Base-by-base conservation (phyloP, 2,888 invertebrate species). In the Plagodis pulveraria region DNA sequence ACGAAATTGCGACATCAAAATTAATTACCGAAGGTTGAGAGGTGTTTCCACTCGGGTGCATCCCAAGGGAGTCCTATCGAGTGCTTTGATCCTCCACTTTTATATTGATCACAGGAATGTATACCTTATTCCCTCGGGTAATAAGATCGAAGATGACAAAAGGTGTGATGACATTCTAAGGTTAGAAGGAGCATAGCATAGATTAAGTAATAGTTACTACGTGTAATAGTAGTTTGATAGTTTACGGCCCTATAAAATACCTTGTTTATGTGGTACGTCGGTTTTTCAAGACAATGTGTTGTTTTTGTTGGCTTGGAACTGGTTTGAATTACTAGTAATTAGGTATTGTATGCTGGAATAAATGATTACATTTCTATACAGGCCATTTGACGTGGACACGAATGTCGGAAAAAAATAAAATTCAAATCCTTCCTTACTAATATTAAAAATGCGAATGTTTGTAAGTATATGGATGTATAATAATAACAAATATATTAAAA, bases 1-100 rank as follows among this genome's bases (percentile, higher is more conserved):
- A 51, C 50, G 41, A 55, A 62, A 53, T 51, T 48, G 58, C 50
- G 57, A 54, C 60, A 56, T 52, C 47, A 65, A 53, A 67, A 67
- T 71, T 69, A 68, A 74, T 76, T 72, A 71, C 69, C 56, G 59
- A 61, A 65, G 69, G 58, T 41, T 57, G 53, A 66, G 56, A 58
- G 55, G 61, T 69, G 69, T 70, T 74, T 72, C 63, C 67, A 65
- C 52, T 49, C 51, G 62, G 66, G 69, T 69, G 67, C 53, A 33
- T 63, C 70, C 68, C 66, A 47, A 44, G 63, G 62, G 72, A 53
- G 50, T 46, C 6, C 42, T 52, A 54, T 62, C 50, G 48, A 63
- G 48, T 53, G 62, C 67, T 73, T 74, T 71, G 71, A 70, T 73
- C 71, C 55, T 65, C 56, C 63, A 57, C 45, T 46, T 35, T 8